Evolutionary conservation across 2,888 invertebrate species (phyloP), one percentile per base, ranked within the genome.

Genomic region (Tenthredo scrophulariae): DNA sequence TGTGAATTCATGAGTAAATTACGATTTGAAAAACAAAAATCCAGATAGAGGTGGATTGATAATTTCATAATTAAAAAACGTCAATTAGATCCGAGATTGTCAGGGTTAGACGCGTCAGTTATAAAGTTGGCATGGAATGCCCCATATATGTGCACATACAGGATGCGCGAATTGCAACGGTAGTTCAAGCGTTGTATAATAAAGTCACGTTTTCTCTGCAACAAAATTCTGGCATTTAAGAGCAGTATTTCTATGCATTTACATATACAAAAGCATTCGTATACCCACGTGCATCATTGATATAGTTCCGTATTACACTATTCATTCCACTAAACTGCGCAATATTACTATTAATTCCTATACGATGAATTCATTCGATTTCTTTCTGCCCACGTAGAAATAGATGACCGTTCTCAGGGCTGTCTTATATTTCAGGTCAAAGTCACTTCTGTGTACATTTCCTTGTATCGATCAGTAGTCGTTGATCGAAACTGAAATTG

Each of bases 351-450:
- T 46, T 46, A 37, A 37, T 37, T 37, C 37, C 29, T 13, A 43
- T 37, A 75, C 62, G 62, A 62, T 62, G 26, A 22, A 62, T 62
- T 22, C 22, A 40, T 37, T 80, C 80, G 40, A 80, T 80, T 80
- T 40, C 37, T 80, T 80, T 58, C 79, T 10, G 54, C 79, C 79
- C n/a, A 54, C 79, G 77, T 58, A 58, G 58, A 79, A 79, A 79
- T 70, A 33, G 18, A 10, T 58, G 79, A 79, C 33, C 50, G 33
- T 75, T 58, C 29, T 79, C 79, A 58, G 18, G 33, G 79, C 9
- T 79, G 79, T 3, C 37, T n/a, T 26, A 79, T 13, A 54, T 79
- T 79, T 79, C 79, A 54, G 50, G 79, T 33, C 54, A 79, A 79
- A 79, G 54, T 54, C 33, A 79, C 7, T 79, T 79, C 58, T 58